Evolutionary conservation across 2,888 invertebrate species (phyloP), one percentile per base, ranked within the genome.

Genomic region (Melanchra persicariae): DNA sequence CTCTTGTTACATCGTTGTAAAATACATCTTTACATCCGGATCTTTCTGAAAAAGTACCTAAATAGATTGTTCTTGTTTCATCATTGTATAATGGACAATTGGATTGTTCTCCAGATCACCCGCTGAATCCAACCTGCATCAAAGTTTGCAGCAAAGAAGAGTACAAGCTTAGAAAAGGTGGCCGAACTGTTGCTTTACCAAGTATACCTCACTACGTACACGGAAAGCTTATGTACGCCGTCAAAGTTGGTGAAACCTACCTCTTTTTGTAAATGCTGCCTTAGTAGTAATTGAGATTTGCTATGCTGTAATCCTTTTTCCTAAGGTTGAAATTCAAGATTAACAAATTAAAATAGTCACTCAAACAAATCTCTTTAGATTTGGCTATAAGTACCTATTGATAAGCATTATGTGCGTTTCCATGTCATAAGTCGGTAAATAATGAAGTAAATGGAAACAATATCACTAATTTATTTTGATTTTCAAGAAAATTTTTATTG

Each of bases 101-200:
- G 15, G 15, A 8, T 45, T 45, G 17, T 22, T 68, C 17, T n/a
- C n/a, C 81, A 95, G 95, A 94, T 70, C 80, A 91, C 0, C 94
- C 93, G 1, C 73, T 95, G n/a, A 79, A 87, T n/a, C 94, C 95
- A 0, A 92, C 94, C 9, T 95, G 95, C 80, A 94, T 95, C 81
- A 95, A 91, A 81, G 93, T 95, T 40, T 95, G 95, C 85, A 91
- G 87, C 64, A 93, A 90, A 84, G 94, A 95, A 76, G 95, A 95
- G 62, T 94, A 88, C 72, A 90, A 90, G 40, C 76, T 92, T 54
- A 89, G 84, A 69, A 93, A 91, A 80, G 81, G 87, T 60, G 91
- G 89, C 30, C 52, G 58, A 55, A 89, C 87, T 68, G 87, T 86
- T 52, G 55, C 85, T n/a, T 70, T 82, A 24, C 73, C 88, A 5